Conservation (phyloP, 2,888 invertebrate genomes). For the Eupeodes luniger region DNA sequence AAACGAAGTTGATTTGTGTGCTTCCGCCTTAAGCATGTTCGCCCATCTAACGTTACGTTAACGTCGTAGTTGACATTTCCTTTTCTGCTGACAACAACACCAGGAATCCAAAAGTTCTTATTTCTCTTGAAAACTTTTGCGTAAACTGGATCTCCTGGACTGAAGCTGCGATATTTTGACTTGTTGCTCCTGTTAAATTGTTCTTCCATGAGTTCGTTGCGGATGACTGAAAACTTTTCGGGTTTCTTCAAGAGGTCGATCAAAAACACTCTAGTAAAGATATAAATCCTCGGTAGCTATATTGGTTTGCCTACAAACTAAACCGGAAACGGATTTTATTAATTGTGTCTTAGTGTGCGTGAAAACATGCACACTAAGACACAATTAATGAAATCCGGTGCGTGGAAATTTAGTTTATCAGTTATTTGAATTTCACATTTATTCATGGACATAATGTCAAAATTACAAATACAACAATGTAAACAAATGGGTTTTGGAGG, state of each 20-base stretch:
- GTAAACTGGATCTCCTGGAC: not conserved
- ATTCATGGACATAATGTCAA: no score
- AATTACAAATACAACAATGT: no score
- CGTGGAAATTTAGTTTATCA: no score
- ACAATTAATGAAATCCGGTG: no score
- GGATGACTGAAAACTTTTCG: not conserved
- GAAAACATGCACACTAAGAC: no score
- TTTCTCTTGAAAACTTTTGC: slow-evolving; percentile 12
- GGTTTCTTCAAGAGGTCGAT: not conserved
- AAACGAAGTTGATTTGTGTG: slow-evolving; percentile 25
- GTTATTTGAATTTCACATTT: no score
- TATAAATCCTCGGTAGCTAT: no score
- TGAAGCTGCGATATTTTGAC: slow-evolving; percentile 14
- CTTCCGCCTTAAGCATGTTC: slow-evolving; percentile 4
- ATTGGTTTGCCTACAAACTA: no score
- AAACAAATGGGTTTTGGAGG: no score
- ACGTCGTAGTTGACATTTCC: slow-evolving; percentile 38
- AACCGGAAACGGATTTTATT: no score
- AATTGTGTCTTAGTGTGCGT: no score
- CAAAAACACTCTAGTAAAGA: no score
- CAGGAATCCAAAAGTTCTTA: slow-evolving; percentile 30
- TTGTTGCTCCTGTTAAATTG: slow-evolving; percentile 10
- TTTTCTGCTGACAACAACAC: slow-evolving; percentile 17
- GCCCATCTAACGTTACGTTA: not conserved
- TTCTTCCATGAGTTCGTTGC: slow-evolving; percentile 9